Conservation (phyloP, 2,797 vertebrate species). For the Micropoecilia bifurca region DNA sequence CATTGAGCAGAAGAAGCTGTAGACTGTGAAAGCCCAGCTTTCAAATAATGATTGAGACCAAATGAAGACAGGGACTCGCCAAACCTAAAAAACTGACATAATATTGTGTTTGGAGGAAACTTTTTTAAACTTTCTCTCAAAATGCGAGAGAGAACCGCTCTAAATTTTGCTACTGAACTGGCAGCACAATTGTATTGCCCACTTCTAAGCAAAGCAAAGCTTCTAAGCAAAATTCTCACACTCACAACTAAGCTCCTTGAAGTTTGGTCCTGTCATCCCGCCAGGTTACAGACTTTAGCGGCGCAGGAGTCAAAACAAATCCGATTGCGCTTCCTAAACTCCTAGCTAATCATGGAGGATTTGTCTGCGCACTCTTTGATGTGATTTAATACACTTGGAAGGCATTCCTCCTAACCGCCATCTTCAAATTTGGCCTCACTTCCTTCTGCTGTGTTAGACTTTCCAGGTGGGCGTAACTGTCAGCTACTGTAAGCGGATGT, state of each 20-base stretch:
- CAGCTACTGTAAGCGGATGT: constrained; percentile 43
- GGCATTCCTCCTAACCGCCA: constrained; percentile 45
- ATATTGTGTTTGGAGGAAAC: background rate
- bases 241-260: constrained; percentile 26
- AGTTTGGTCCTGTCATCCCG: constrained; percentile 40
- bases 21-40: background rate
- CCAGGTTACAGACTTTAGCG: constrained; percentile 54
- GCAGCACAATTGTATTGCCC: constrained; percentile 8
- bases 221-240: constrained; percentile 32
- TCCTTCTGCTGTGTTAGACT: constrained; percentile 45
- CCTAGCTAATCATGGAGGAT: constrained; percentile 60
- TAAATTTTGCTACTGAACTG: constrained; percentile 20
- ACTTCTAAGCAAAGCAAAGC: constrained; percentile 7
- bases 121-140: background rate
- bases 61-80: background rate
- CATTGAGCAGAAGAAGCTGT: background rate
- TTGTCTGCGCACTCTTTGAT: constrained; percentile 61
- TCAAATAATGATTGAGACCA: background rate
- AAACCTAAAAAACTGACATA: background rate
- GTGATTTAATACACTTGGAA: constrained; percentile 63
- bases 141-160: constrained; percentile 1
- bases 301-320: constrained; percentile 59
- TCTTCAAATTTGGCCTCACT: constrained; percentile 50
- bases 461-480: constrained; percentile 49
- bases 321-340: constrained; percentile 44